Percentiles rank a stretch among this genome's conserved stretches.
Conservation (phyloP, 2,797 vertebrate genomes). For the Petrocephalus schoutedeni region DNA sequence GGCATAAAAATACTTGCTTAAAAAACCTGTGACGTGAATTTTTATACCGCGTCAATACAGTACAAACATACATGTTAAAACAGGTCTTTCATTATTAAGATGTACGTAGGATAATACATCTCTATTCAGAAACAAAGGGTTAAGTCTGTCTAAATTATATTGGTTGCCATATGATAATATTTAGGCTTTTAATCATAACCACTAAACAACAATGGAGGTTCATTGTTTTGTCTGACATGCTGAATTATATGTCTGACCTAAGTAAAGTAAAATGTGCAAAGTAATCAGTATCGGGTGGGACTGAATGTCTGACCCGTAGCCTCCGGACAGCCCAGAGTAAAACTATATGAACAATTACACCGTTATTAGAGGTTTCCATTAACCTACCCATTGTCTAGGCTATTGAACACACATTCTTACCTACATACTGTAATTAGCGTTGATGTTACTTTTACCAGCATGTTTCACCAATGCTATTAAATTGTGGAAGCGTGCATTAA, state of each 20-base stretch:
- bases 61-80: no score
- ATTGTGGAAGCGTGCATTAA: neutral
- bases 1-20: neutral
- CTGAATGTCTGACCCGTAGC: neutral
- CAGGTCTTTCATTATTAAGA: neutral
- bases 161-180: neutral
- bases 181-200: neutral
- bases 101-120: neutral
- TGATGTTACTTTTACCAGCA: neutral
- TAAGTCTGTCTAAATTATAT: neutral
- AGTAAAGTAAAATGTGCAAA: neutral
- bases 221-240: neutral
- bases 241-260: neutral
- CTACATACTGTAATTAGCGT: neutral
- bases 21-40: neutral
- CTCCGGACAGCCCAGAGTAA: neutral
- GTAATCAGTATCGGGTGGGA: no score
- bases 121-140: neutral
- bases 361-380: neutral
- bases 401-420: neutral
- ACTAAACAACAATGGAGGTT: neutral
- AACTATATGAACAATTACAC: neutral
- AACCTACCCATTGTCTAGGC: neutral
- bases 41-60: neutral
- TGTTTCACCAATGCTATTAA: neutral